A percentile compares a stretch with the other conserved stretches of the same genome.
These are phyloP conservation scores for Gnathonemus echidnorhynchus DNA, from an alignment of 2,113 vertebrate species.

Conservation along the genomic window DNA sequence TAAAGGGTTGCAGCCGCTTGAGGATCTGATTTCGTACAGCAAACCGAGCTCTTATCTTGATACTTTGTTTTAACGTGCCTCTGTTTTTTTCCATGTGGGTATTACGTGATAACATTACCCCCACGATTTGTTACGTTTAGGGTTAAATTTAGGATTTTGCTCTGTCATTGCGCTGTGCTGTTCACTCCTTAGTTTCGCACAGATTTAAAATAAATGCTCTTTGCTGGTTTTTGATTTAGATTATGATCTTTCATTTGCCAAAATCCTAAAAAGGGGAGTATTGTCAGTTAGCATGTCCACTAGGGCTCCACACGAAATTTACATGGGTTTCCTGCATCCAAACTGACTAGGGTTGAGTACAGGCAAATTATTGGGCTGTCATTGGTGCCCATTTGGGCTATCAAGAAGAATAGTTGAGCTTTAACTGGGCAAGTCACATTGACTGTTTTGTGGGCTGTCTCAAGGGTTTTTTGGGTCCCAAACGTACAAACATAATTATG, in stretches of 20 bases:
- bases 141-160: neutral
- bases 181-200: neutral
- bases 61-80: neutral
- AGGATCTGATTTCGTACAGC: neutral
- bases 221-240: neutral
- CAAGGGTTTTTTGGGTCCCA: neutral
- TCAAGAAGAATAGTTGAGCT: neutral
- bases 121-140: neutral
- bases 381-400: neutral
- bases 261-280: neutral
- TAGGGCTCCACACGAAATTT: neutral
- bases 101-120: neutral
- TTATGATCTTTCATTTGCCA: neutral
- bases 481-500: neutral
- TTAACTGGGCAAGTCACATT: neutral
- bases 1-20: neutral
- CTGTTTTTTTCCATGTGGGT: neutral
- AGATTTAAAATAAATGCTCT: neutral
- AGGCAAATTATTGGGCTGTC: neutral
- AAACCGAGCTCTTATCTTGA: neutral
- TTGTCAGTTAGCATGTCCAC: neutral
- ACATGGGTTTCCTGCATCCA: neutral
- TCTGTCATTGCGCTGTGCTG: neutral
- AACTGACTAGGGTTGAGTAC: neutral
- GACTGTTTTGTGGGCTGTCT: neutral